Percentiles rank a stretch among this genome's conserved stretches.
Evolutionary conservation across 2,888 invertebrate genomes (phyloP).

Genomic region (Arge pagana): DNA sequence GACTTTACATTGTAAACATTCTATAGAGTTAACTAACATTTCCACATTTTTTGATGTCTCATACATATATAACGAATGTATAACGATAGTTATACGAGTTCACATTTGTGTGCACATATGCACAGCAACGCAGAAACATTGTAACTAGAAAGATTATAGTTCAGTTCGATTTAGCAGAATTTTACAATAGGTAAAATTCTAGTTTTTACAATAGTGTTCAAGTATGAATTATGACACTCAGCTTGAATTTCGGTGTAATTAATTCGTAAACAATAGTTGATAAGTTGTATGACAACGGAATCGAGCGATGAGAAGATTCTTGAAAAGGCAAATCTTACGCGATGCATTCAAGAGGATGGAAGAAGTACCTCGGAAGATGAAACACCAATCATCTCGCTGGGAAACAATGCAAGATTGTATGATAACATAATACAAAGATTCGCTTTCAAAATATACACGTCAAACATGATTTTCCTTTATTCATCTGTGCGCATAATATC

Average conservation of each 20-base stretch:
- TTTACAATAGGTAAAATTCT: constrained; percentile 15
- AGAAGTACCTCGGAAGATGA: constrained; percentile 44
- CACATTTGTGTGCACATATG: constrained; percentile 36
- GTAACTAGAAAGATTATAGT: constrained; percentile 33
- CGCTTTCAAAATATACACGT: constrained; percentile 52
- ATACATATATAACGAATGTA: constrained; percentile 32
- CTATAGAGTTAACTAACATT: constrained; percentile 21
- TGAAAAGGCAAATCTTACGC: constrained; percentile 8
- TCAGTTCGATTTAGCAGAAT: constrained; percentile 17
- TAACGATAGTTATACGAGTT: constrained; percentile 28
- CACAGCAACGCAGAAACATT: constrained; percentile 36
- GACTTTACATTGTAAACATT: constrained; percentile 19
- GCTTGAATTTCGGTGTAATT: constrained; percentile 17
- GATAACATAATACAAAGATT: constrained; percentile 51
- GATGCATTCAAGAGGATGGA: constrained; percentile 18
- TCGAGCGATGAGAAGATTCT: constrained; percentile 22
- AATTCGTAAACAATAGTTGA: too few species aligned
- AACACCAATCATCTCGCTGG: constrained; percentile 41
- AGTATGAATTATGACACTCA: constrained; percentile 9
- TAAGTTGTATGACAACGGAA: constrained; percentile 14
- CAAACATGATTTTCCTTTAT: constrained; percentile 53
- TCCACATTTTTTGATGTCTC: constrained; percentile 21
- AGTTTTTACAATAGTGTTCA: constrained; percentile 16
- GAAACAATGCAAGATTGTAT: constrained; percentile 52
- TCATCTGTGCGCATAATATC: constrained; percentile 53